These are phyloP conservation scores for Telmatherina bonti DNA, from an alignment of 2,797 vertebrate species.

Conservation along the genomic window DNA sequence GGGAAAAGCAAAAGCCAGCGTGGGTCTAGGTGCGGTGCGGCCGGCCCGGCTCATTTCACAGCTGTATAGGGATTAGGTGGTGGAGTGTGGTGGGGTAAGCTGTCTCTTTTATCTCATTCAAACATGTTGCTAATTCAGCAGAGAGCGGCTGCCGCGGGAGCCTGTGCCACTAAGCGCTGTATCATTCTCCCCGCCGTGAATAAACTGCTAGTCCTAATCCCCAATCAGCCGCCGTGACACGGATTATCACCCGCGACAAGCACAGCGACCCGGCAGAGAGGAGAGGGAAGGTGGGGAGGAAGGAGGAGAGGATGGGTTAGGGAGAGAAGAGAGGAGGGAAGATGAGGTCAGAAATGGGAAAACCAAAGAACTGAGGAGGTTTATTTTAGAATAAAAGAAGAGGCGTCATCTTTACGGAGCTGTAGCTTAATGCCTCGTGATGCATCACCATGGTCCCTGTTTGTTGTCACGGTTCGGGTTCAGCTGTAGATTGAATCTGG, in stretches of 20 bases:
- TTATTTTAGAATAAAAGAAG: too few species aligned
- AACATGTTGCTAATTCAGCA: constrained; percentile 97
- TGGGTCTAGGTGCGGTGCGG: constrained; percentile 65
- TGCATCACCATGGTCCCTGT: constrained; percentile 48
- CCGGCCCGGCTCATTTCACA: constrained; percentile 90
- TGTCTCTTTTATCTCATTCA: constrained; percentile 93
- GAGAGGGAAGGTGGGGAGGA: constrained; percentile 12
- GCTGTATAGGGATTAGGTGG: constrained; percentile 91
- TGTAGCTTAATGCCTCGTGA: constrained; percentile 21
- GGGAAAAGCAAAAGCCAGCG: constrained; percentile 34
- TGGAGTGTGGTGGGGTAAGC: constrained; percentile 87
- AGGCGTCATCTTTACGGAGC: background rate
- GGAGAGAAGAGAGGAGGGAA: background rate
- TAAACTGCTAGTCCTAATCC: constrained; percentile 91
- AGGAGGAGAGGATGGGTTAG: too few species aligned
- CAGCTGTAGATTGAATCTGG: constrained; percentile 59
- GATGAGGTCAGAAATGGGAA: too few species aligned
- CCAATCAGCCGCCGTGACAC: constrained; percentile 87
- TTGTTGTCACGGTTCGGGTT: constrained; percentile 31
- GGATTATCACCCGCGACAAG: constrained; percentile 83
- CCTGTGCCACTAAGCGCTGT: constrained; percentile 86
- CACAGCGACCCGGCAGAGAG: constrained; percentile 67
- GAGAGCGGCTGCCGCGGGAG: constrained; percentile 85
- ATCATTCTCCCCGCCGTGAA: constrained; percentile 91
- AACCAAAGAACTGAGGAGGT: too few species aligned